Evolutionary conservation across 1,140 invertebrate genomes (phyloP), one percentile per base, ranked within the genome.

Genomic region (Microvelia longipes): DNA sequence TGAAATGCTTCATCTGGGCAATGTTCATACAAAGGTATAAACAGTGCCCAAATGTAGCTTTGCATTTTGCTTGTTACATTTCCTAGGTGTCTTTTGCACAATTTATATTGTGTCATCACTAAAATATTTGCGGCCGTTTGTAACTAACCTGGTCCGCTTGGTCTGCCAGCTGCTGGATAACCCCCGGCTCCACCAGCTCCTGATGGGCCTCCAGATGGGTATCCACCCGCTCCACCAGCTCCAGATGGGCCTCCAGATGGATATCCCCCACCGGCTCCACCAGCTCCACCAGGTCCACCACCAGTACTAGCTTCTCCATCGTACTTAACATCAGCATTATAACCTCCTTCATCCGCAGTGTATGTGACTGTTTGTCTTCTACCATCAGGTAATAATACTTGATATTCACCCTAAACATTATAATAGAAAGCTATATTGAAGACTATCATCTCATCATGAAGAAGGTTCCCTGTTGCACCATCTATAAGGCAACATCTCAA

Each of bases 331-430:
- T 81, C 78, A 26, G 80, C 80, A 68, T 79, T 79, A 74, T 77
- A 81, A 27, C 80, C 80, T 26, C 77, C 73, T 64, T 79, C 78
- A 68, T 80, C 81, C 0, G 81, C 80, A 2, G 77, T 80, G 75
- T 82, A 82, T n/a, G 75, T 74, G 28, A 76, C 75, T 1, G 71
- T 68, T 72, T 85, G 84, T 24, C 85, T 86, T 60, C 90, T 82
- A 5, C 89, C 88, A 75, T 90, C 88, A 0, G 89, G 88, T 68
- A 91, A 80, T 72, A 86, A 83, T 28, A 90, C 89, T 70, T 86
- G 81, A 79, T 91, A 91, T 76, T 90, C 87, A 25, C 90, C 90
- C 1, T 79, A 24, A 64, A 26, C 5, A 64, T 13, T 24, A 50
- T 11, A 50, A 19, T 50, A 50, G 35, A 50, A 50, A 50, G 19